Evolutionary conservation across 1,140 invertebrate species (phyloP).

Genomic region (Brachionus sp.): DNA sequence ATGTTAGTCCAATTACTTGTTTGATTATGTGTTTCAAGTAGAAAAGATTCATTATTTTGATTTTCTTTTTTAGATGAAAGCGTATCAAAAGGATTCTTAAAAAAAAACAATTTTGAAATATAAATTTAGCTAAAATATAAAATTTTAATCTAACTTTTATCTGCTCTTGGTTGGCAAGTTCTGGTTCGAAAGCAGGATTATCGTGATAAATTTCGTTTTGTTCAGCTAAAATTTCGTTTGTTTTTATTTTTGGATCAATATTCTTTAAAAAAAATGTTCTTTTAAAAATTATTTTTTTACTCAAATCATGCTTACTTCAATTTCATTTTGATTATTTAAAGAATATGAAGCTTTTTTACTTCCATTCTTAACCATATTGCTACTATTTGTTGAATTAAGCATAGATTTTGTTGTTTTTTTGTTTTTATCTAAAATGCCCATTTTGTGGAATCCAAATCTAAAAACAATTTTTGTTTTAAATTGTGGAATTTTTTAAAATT

Average conservation of each 20-base stretch:
- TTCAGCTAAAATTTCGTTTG: background rate
- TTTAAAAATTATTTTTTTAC: background rate
- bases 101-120: background rate
- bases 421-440: constrained; percentile 4
- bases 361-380: background rate
- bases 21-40: background rate
- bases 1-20: constrained; percentile 11
- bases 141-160: background rate
- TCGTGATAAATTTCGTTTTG: constrained; percentile 9
- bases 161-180: background rate
- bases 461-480: constrained; percentile 3
- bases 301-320: background rate
- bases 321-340: background rate
- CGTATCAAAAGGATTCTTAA: background rate
- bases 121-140: background rate
- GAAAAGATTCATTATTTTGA: background rate
- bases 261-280: background rate
- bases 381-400: background rate
- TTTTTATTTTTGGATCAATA: constrained; percentile 7
- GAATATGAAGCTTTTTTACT: background rate
- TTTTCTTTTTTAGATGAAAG: background rate
- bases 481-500: background rate
- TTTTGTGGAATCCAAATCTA: background rate
- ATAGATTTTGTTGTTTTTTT: background rate
- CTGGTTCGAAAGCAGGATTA: constrained; percentile 2